Percentiles rank a stretch among this genome's conserved stretches.
phyloP scores from a whole-genome alignment of 1,140 invertebrate genomes.

The Bombus waltoni region DNA sequence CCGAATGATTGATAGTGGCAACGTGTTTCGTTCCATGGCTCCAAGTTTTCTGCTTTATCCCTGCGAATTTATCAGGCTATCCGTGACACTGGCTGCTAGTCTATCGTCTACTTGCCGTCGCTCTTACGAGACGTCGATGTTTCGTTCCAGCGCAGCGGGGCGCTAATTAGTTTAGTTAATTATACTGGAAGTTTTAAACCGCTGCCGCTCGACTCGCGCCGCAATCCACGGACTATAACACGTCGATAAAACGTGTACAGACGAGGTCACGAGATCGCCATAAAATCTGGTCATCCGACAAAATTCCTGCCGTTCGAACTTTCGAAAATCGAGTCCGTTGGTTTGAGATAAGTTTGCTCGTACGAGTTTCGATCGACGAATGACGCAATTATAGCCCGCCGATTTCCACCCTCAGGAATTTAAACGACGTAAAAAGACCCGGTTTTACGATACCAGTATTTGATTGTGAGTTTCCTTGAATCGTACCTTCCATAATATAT shows the following conservation, averaged over 20 bases:
- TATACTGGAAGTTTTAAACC: slow-evolving; percentile 65
- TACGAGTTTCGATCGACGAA: slow-evolving; percentile 1
- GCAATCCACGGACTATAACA: not conserved
- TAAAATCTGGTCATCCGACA: slow-evolving; percentile 41
- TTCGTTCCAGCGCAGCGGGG: slow-evolving; percentile 12
- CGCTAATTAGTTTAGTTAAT: slow-evolving; percentile 75
- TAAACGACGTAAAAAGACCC: too few species aligned
- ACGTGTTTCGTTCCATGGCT: slow-evolving; percentile 38
- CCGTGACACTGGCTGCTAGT: slow-evolving; percentile 28
- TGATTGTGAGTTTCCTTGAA: not conserved
- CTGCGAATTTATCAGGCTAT: slow-evolving; percentile 65
- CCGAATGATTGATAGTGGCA: slow-evolving; percentile 66
- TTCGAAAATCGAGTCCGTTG: not conserved
- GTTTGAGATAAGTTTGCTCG: not conserved
- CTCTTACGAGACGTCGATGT: slow-evolving; percentile 59
- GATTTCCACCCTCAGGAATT: not conserved
- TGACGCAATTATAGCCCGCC: not conserved
- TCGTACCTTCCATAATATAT: not conserved
- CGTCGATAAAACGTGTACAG: slow-evolving; percentile 40
- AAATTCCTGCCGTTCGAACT: slow-evolving; percentile 29
- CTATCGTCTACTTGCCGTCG: slow-evolving; percentile 43
- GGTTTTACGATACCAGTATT: not conserved
- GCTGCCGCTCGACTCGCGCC: not conserved
- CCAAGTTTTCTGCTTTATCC: slow-evolving; percentile 71
- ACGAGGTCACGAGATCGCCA: not conserved